Base-by-base conservation (phyloP, 2,797 vertebrate genomes). In the Cynopterus sphinx region DNA sequence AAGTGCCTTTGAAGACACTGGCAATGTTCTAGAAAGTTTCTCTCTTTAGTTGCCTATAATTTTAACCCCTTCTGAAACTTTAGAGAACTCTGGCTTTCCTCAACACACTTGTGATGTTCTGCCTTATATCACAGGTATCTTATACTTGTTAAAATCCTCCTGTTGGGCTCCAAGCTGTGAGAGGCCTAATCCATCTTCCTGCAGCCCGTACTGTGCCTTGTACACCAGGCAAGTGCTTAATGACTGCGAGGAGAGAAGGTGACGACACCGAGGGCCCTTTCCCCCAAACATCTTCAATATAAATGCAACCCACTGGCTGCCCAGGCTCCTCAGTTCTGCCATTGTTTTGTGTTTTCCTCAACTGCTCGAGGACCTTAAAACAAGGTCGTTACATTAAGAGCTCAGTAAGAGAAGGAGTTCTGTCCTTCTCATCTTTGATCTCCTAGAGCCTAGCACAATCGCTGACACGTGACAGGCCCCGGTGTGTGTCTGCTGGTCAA, bases 1-100 rank as follows among this genome's bases (percentile, higher is more conserved):
- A 87, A 89, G 89, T 82, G 19, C 15, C 26, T 73, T 91, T 78
- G 22, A 82, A 95, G 82, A 68, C 68, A 93, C 65, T 11, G 49
- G 22, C 46, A 87, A 59, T 77, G 77, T 41, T 67, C 71, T 16
- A 88, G 46, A 13, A 71, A n/a, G 9, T 65, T 74, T 43, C n/a
- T 55, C 16, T 68, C 26, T 41, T 36, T 46, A 87, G 31, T 53
- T 68, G 39, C n/a, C 39, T 75, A 31, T 67, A 53, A 90, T 70
- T 31, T 81, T 22, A 92, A 33, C 21, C 26, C 75, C 61, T 57
- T 81, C 59, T 86, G 39, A 89, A 74, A 59, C 19, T 49, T 79
- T 28, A 57, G 46, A 77, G 41, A 55, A n/a, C 61, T 65, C 41
- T 68, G 28, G 17, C 39, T 94, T 85, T n/a, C 81, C 33, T 92